Percentiles rank a stretch among this genome's conserved stretches.
Conservation (phyloP, 1,140 invertebrate genomes). For the Ganaspis sp. region DNA sequence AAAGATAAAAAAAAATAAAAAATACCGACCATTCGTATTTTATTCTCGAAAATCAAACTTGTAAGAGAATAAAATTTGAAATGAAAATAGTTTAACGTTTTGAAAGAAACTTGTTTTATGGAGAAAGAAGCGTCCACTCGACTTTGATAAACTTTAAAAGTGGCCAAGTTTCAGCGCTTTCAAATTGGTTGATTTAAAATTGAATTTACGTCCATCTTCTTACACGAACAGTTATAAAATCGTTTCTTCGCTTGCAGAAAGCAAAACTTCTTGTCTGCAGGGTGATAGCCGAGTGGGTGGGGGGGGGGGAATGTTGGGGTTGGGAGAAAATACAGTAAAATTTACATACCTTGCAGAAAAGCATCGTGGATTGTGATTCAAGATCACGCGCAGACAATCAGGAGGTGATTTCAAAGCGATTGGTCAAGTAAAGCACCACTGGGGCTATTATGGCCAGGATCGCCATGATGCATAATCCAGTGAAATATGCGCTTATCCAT, state of each 20-base stretch:
- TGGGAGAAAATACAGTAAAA: background rate
- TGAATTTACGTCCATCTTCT: constrained; percentile 6
- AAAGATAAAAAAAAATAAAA: no score
- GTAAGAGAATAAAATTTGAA: background rate
- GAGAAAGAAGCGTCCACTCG: background rate
- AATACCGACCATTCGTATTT: no score
- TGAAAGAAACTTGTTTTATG: background rate
- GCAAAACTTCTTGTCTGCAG: background rate
- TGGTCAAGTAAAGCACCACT: constrained; percentile 46
- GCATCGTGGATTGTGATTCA: background rate
- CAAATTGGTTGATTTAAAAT: constrained; percentile 3
- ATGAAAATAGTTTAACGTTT: background rate
- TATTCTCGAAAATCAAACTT: no score
- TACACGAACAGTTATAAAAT: background rate
- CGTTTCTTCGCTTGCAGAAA: background rate
- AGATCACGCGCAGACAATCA: constrained; percentile 26
- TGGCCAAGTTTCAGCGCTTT: background rate
- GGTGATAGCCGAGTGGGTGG: background rate
- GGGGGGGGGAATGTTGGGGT: no score
- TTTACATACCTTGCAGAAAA: background rate
- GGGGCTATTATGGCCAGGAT: constrained; percentile 55
- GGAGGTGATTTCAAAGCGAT: constrained; percentile 31
- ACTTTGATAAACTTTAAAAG: constrained; percentile 14
- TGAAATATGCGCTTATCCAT: constrained; percentile 52
- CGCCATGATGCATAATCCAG: constrained; percentile 54